Percentiles rank a stretch among this genome's conserved stretches.
phyloP scores from a whole-genome alignment of 2,888 invertebrate species.

The Chouioia cunea region DNA sequence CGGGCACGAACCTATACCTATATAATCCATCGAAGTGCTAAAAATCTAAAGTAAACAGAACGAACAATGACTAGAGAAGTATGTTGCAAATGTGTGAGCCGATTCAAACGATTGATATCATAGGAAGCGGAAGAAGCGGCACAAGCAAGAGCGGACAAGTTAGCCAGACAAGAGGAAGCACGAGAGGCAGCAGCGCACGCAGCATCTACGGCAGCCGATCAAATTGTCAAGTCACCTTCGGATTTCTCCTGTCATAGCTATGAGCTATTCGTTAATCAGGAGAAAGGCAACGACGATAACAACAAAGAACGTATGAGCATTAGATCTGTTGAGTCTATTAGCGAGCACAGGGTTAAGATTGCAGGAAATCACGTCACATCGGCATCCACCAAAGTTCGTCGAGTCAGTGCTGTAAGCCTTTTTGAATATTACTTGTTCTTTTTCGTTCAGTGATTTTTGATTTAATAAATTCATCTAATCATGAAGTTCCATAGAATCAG shows the following conservation, averaged over 20 bases:
- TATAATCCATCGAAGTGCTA: too few relatives aligned
- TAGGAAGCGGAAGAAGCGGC: constrained; percentile 91
- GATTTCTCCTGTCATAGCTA: constrained; percentile 93
- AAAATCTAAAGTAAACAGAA: too few relatives aligned
- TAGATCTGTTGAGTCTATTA: constrained; percentile 88
- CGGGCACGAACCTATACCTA: too few relatives aligned
- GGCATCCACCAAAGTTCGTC: constrained; percentile 79
- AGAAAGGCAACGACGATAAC: constrained; percentile 89
- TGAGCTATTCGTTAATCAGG: constrained; percentile 91
- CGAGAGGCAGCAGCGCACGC: constrained; percentile 72
- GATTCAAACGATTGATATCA: too few relatives aligned
- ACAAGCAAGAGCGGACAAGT: constrained; percentile 76
- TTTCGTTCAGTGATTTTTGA: not conserved
- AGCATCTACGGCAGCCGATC: constrained; percentile 70
- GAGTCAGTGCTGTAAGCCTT: constrained; percentile 90
- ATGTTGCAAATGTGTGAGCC: too few relatives aligned
- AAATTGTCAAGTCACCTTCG: constrained; percentile 90
- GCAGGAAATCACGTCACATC: constrained; percentile 63
- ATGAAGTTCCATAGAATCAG: too few relatives aligned
- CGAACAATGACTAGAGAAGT: too few relatives aligned
- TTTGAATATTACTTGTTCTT: not conserved
- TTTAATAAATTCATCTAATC: too few relatives aligned
- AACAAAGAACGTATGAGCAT: constrained; percentile 94
- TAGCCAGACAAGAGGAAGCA: constrained; percentile 75
- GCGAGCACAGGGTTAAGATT: constrained; percentile 76